These are phyloP conservation scores for Sesia bembeciformis DNA, from an alignment of 2,888 invertebrate genomes.

Conservation along the genomic window DNA sequence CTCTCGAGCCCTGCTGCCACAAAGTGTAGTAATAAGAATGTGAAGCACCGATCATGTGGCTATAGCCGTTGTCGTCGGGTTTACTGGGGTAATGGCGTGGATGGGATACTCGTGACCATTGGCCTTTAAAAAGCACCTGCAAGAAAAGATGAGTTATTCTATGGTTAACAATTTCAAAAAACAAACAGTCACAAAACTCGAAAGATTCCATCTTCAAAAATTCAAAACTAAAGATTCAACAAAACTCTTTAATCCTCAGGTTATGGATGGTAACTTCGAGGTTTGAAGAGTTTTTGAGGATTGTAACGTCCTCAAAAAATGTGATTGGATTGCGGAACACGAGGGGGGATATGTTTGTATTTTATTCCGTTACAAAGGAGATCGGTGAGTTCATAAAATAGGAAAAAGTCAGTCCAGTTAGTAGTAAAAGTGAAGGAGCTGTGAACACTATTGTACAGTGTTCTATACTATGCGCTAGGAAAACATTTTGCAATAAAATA, in stretches of 20 bases:
- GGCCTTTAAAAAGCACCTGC: conserved; percentile 53
- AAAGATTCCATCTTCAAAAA: neutral
- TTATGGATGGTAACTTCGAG: neutral
- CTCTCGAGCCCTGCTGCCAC: conserved; percentile 41
- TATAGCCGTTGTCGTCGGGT: conserved; percentile 55
- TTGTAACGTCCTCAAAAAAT: too few species aligned
- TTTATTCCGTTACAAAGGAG: too few species aligned
- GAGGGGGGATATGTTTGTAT: too few species aligned
- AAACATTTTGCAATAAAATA: too few species aligned
- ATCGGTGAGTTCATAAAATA: too few species aligned
- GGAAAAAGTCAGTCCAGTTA: too few species aligned
- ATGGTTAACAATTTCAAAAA: neutral
- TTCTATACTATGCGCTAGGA: too few species aligned
- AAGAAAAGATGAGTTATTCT: neutral
- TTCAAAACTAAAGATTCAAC: neutral
- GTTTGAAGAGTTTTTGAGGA: neutral
- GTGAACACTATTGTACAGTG: too few species aligned
- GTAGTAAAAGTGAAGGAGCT: too few species aligned
- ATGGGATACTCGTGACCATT: conserved; percentile 56
- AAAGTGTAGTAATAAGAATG: conserved; percentile 37
- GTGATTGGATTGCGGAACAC: too few species aligned
- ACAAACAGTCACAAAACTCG: too few species aligned
- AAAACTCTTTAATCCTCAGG: neutral
- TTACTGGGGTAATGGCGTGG: conserved; percentile 52
- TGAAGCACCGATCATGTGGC: conserved; percentile 57